Evolutionary conservation across 2,888 invertebrate species (phyloP), one percentile per base, ranked within the genome.

Genomic region (Ditylenchus weischeri): DNA sequence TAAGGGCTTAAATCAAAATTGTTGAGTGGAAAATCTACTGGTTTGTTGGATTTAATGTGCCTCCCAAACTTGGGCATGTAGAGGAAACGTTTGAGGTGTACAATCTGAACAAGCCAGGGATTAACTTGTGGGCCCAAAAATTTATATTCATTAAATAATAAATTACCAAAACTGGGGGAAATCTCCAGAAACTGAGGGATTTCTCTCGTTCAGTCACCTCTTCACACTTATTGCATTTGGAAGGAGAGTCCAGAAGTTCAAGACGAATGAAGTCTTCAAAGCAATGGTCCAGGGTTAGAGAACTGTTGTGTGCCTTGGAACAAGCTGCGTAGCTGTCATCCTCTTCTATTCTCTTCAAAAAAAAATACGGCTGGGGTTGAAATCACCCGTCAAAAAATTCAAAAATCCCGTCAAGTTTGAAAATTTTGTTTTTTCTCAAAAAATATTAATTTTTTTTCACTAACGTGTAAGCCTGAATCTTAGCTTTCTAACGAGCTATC

Each of bases 31-130:
- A 79, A 79, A 48, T 77, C 72, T 58, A 79, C 73, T 23, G 74
- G 62, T 61, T 70, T 66, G 57, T 73, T 92, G 0, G 92, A 93
- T 84, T 93, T 93, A 35, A 93, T 90, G 93, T 93, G 93, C 81
- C 91, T 90, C 82, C 89, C 90, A 85, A 91, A 90, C 64, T 91
- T 71, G 7, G 76, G 74, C 5, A 77, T 89, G 84, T 88, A 91
- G 84, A 93, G 92, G 86, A 93, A 93, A 2, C 93, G 88, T 84
- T 93, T 93, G 73, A 93, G 85, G 84, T 93, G 93, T 64, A 93
- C 88, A 81, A 93, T 91, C 92, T 92, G 80, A 13, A 80, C 29
- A 29, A 29, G 5, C 29, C 29, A 29, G 29, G 5, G 5, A 29
- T 29, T 29, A n/a, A n/a, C n/a, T 29, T 29, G 2, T 19, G 35